A percentile compares a stretch with the other conserved stretches of the same genome.
Conservation (phyloP, 2,888 invertebrate species). For the Leistus spinibarbis region DNA sequence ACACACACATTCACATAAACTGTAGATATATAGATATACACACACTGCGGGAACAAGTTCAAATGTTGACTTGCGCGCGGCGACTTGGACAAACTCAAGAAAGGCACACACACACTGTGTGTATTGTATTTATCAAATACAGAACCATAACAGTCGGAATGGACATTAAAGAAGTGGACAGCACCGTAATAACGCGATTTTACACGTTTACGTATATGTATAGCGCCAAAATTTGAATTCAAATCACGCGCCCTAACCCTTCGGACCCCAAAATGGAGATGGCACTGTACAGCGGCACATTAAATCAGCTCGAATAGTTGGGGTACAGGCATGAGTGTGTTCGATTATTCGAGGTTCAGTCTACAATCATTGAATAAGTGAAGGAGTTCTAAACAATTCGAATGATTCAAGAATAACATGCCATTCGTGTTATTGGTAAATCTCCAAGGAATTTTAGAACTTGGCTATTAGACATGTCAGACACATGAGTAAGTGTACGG, state of each 20-base stretch:
- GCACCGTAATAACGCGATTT: neutral
- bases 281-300: too few relatives aligned
- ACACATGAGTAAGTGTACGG: neutral
- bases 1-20: neutral
- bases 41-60: neutral
- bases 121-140: slow-evolving; percentile 26
- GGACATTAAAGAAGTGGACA: neutral
- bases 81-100: slow-evolving; percentile 2
- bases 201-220: too few relatives aligned
- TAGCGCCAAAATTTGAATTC: too few relatives aligned
- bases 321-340: too few relatives aligned
- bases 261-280: too few relatives aligned
- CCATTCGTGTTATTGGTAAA: neutral
- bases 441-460: neutral
- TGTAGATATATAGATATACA: neutral
- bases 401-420: neutral
- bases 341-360: too few relatives aligned
- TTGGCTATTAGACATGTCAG: neutral
- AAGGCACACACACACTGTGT: slow-evolving; percentile 23
- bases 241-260: too few relatives aligned
- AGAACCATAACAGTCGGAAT: neutral
- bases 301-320: too few relatives aligned
- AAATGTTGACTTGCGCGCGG: slow-evolving; percentile 20
- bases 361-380: too few relatives aligned
- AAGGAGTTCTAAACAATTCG: too few relatives aligned